Evolutionary conservation across 1,140 invertebrate species (phyloP), one percentile per base, ranked within the genome.

Genomic region (Dryas iulia): DNA sequence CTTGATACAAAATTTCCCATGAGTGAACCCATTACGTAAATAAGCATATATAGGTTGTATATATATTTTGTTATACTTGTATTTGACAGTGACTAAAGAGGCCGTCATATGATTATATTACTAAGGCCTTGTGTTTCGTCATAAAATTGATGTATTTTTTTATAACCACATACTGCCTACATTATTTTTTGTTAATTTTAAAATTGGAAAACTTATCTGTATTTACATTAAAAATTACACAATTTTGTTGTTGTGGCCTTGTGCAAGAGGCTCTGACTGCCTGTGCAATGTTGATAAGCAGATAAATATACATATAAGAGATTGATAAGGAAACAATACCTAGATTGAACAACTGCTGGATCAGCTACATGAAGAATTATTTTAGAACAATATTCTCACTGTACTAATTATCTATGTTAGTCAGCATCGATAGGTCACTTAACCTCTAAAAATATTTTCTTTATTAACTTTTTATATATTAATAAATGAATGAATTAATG

Each of bases 261-360:
- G 64, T 66, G 28, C 6, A 31, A 66, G 64, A 59, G 11, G 54
- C 18, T 59, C 30, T 24, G 31, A 39, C 47, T 47, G 23, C 21
- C 23, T 28, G 25, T n/a, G 24, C 28, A 23, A 14, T 66, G 35
- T 33, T 66, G 66, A 61, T 68, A 68, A 66, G 62, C 31, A 28
- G 56, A 56, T 52, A 56, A 65, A 60, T 59, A 68, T 68, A 68
- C 66, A 21, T 18, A 47, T 47, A 0, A 58, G 25, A 35, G 56
- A 59, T 62, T 62, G 66, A 68, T 68, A 68, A 68, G 28, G 56
- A 64, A 56, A 64, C 66, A 68, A 61, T 68, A 57, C 31, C n/a
- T 61, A 30, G 62, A 39, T 35, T 18, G 1, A 0, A 47, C 35
- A 61, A 61, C 1, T 61, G 59, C 5, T 39, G 11, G 1, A 23